A percentile compares a stretch with the other conserved stretches of the same genome.
Evolutionary conservation across 2,797 vertebrate species (phyloP).

Genomic region (Tarsius wallacei): DNA sequence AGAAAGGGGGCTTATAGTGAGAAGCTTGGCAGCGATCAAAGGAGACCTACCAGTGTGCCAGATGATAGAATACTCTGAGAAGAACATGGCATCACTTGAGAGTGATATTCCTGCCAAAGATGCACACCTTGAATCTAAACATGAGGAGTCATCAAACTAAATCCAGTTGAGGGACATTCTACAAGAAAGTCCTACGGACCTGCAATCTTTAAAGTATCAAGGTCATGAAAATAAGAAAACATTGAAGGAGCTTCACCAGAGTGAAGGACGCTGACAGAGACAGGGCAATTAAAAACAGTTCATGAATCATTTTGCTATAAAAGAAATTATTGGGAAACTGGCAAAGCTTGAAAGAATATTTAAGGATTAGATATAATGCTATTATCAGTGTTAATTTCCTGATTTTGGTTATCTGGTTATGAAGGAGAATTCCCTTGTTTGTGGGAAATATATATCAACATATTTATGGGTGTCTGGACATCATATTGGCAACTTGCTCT

Average conservation of each 20-base stretch:
- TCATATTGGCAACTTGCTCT: conserved; percentile 5
- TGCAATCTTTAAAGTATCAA: background rate
- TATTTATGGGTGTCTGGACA: background rate
- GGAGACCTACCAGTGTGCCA: background rate
- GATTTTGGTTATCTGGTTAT: conserved; percentile 6
- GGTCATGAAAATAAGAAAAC: conserved; percentile 53
- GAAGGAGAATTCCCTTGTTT: conserved; percentile 22
- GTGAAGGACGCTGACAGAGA: background rate
- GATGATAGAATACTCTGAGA: background rate
- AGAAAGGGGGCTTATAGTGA: background rate
- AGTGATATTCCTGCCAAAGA: background rate
- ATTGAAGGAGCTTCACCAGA: background rate
- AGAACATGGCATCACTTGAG: background rate
- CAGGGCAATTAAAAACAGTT: background rate
- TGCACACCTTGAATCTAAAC: background rate
- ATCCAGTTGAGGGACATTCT: background rate
- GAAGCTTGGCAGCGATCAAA: conserved; percentile 22
- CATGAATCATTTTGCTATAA: background rate
- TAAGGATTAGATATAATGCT: background rate
- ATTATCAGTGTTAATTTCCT: conserved; percentile 2
- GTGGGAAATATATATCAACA: background rate
- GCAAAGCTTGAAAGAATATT: conserved; percentile 15
- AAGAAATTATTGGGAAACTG: background rate
- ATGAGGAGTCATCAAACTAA: background rate
- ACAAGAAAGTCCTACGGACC: background rate